Percentiles rank a stretch among this genome's conserved stretches.
Evolutionary conservation across 2,113 vertebrate species (phyloP).

Genomic region (Puffinus mauretanicus): DNA sequence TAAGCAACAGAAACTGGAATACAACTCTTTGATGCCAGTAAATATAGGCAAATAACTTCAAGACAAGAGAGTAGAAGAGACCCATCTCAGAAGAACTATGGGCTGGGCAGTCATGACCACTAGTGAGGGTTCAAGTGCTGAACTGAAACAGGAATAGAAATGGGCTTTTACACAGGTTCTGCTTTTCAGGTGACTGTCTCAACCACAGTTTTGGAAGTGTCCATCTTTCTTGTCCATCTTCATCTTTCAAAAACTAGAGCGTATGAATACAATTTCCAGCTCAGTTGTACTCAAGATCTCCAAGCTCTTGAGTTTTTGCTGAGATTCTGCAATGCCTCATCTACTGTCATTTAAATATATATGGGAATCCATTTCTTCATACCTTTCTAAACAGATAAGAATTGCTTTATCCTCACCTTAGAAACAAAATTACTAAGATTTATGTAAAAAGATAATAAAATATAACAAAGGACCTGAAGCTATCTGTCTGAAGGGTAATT

Average conservation of each 20-base stretch:
- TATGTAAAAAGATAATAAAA: not conserved
- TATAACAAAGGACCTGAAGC: not conserved
- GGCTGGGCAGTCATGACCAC: not conserved
- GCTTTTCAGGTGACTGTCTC: not conserved
- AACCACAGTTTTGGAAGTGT: not conserved
- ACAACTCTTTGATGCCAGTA: not conserved
- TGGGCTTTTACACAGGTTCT: not conserved
- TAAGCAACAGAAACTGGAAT: not conserved
- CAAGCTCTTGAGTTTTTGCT: not conserved
- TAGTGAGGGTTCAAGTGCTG: not conserved
- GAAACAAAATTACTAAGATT: not conserved
- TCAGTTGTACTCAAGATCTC: not conserved
- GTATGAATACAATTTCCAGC: not conserved
- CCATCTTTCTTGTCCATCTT: not conserved
- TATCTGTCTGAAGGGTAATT: conserved; percentile 6
- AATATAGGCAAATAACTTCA: not conserved
- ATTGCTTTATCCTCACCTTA: not conserved
- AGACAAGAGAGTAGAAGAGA: not conserved
- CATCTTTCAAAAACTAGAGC: not conserved
- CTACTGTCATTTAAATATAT: not conserved
- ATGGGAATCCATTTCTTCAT: not conserved
- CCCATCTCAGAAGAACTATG: not conserved
- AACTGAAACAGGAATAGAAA: not conserved
- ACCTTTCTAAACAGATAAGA: not conserved
- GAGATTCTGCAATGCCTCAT: not conserved